Conservation (phyloP, 1,140 invertebrate species). For the Dermatophagoides farinae region DNA sequence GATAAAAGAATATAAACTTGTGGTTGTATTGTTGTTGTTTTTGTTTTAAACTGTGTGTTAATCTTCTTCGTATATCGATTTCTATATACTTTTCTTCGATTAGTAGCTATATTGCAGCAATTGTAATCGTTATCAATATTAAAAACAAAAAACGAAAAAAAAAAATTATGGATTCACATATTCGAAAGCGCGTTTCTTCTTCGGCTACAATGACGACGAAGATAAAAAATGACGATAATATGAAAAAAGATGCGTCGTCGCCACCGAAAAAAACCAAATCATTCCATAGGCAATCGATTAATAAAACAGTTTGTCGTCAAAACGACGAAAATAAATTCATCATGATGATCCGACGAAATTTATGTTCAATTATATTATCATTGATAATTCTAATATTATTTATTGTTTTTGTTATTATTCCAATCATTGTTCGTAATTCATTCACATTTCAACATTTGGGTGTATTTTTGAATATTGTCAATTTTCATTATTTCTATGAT, state of each 20-base stretch:
- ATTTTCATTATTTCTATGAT: slow-evolving; percentile 10
- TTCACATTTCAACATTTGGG: not conserved
- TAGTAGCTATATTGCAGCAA: too few species aligned
- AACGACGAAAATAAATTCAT: not conserved
- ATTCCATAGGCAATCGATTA: not conserved
- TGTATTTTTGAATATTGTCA: slow-evolving; percentile 18
- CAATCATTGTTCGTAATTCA: slow-evolving; percentile 9
- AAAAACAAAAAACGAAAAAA: too few species aligned
- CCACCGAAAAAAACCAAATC: not conserved
- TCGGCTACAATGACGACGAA: too few species aligned
- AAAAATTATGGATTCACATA: too few species aligned
- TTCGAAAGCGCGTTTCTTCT: too few species aligned
- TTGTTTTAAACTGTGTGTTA: too few species aligned
- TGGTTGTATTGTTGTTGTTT: too few species aligned
- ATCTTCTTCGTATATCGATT: too few species aligned
- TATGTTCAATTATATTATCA: not conserved
- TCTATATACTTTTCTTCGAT: too few species aligned
- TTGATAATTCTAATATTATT: not conserved
- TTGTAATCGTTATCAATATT: too few species aligned
- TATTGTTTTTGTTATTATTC: not conserved
- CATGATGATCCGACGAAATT: not conserved
- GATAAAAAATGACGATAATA: not conserved
- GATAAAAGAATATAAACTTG: too few species aligned
- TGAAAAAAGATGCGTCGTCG: not conserved
- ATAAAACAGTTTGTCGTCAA: not conserved